These are phyloP conservation scores for Chiloscyllium plagiosum DNA, from an alignment of 2,113 vertebrate species.

Conservation along the genomic window DNA sequence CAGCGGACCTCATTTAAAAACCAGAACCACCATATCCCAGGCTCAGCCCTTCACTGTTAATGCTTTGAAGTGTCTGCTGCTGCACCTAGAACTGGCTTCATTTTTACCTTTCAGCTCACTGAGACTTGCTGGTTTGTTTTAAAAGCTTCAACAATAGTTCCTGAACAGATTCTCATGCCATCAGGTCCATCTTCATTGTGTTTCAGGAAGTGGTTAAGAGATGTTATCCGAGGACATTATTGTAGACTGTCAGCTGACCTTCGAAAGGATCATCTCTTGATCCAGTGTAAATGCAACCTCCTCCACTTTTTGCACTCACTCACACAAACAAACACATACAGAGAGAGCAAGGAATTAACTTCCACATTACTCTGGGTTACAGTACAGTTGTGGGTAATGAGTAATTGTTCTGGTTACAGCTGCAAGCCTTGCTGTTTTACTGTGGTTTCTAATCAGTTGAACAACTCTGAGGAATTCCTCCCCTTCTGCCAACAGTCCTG, in stretches of 20 bases:
- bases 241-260: neutral
- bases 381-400: neutral
- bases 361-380: neutral
- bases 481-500: neutral
- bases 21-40: neutral
- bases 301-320: neutral
- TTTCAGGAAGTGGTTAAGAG: neutral
- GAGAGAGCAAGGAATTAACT: neutral
- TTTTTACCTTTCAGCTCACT: neutral
- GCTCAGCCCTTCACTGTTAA: neutral
- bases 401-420: conserved; percentile 5
- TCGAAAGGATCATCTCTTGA: neutral
- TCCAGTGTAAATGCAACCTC: neutral
- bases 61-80: neutral
- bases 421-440: neutral
- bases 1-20: neutral
- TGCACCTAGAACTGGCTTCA: neutral
- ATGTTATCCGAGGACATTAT: neutral
- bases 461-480: neutral
- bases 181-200: neutral
- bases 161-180: neutral
- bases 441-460: neutral
- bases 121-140: neutral
- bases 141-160: neutral
- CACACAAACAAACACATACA: too few relatives aligned